A percentile compares a stretch with the other conserved stretches of the same genome.
These are phyloP conservation scores for Drosophila sproati DNA, from an alignment of 1,140 invertebrate genomes.

Conservation along the genomic window DNA sequence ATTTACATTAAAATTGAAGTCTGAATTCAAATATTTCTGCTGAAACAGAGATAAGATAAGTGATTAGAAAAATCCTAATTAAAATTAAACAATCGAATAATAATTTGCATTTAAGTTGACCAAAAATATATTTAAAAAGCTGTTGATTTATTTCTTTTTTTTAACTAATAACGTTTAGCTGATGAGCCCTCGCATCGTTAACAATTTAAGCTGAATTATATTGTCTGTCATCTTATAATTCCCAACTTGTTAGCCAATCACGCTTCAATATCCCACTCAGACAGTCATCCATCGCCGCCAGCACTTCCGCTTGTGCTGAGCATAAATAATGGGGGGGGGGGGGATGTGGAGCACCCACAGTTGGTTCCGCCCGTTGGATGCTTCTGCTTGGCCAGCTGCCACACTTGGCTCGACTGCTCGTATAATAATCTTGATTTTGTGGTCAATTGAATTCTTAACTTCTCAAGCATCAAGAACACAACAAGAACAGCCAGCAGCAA, in stretches of 20 bases:
- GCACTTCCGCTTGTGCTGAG: slow-evolving; percentile 43
- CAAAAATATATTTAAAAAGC: neutral
- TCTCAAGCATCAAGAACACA: slow-evolving; percentile 72
- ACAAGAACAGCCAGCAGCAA: slow-evolving; percentile 43
- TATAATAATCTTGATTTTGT: slow-evolving; percentile 84
- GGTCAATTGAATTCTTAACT: slow-evolving; percentile 84
- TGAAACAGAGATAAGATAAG: neutral
- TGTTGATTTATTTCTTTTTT: neutral
- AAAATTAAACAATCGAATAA: neutral
- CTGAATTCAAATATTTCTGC: too few relatives aligned
- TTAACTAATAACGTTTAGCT: neutral
- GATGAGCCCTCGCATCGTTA: slow-evolving; percentile 1
- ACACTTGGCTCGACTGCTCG: slow-evolving; percentile 36
- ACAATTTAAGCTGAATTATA: slow-evolving; percentile 24
- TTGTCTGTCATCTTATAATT: slow-evolving; percentile 35
- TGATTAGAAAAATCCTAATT: slow-evolving; percentile 2
- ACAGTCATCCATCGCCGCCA: slow-evolving; percentile 42
- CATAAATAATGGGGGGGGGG: neutral
- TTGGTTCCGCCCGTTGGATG: slow-evolving; percentile 30
- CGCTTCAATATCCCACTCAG: slow-evolving; percentile 64
- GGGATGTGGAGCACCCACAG: slow-evolving; percentile 22
- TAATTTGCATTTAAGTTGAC: too few relatives aligned
- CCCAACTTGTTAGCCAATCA: slow-evolving; percentile 59
- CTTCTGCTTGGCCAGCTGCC: slow-evolving; percentile 39
- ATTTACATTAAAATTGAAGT: too few relatives aligned